phyloP scores from a whole-genome alignment of 2,113 vertebrate genomes.

The Poeciliopsis retropinna region DNA sequence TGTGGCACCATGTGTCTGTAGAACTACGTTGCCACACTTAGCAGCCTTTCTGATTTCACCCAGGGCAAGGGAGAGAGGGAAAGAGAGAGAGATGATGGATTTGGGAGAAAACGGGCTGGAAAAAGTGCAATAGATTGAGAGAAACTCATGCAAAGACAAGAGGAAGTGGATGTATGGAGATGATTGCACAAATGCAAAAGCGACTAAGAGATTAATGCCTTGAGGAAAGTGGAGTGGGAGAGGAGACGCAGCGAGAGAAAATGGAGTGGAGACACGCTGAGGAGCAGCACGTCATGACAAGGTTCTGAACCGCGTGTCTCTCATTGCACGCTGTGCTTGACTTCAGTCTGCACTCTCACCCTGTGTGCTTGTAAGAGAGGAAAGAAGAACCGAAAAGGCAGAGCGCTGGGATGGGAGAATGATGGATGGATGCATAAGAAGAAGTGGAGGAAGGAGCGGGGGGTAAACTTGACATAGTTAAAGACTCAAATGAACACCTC shows the following conservation, averaged over 20 bases:
- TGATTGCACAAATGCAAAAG: conserved; percentile 27
- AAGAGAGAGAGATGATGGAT: conserved; percentile 34
- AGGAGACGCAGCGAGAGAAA: conserved; percentile 32
- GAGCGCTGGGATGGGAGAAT: conserved; percentile 21
- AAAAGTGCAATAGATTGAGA: conserved; percentile 33
- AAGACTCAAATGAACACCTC: conserved; percentile 29
- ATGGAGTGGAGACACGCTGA: conserved; percentile 33
- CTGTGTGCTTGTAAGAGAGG: conserved; percentile 63
- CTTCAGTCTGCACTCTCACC: conserved; percentile 66
- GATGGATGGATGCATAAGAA: conserved; percentile 11
- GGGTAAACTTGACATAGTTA: conserved; percentile 36
- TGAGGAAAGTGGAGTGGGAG: conserved; percentile 14
- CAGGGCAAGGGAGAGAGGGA: conserved; percentile 16
- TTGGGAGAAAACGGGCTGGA: conserved; percentile 16
- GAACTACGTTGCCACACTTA: conserved; percentile 53
- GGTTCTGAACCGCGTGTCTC: conserved; percentile 69
- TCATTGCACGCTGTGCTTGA: conserved; percentile 63
- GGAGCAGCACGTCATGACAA: conserved; percentile 57
- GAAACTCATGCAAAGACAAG: conserved; percentile 13
- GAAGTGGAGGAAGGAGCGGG: conserved; percentile 22
- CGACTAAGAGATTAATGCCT: conserved; percentile 24
- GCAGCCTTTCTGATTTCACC: conserved; percentile 54
- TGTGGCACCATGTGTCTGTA: conserved; percentile 53
- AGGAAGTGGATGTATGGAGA: conserved; percentile 23
- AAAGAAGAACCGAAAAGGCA: conserved; percentile 46